Evolutionary conservation across 2,113 vertebrate species (phyloP).

Genomic region (Myrmophylax atrothorax): DNA sequence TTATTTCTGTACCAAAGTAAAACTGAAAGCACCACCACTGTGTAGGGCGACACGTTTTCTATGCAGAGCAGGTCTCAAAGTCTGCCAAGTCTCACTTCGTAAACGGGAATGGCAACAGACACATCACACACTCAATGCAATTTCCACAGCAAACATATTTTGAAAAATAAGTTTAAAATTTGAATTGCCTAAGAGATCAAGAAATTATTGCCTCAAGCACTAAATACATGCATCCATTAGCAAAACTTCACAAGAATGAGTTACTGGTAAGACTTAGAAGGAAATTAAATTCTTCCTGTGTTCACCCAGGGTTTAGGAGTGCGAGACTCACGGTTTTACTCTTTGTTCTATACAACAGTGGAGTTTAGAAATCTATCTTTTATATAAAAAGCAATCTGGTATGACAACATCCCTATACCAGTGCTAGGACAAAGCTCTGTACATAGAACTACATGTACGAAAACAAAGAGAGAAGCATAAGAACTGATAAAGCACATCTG

Average conservation of each 20-base stretch:
- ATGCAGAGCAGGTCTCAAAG: background rate
- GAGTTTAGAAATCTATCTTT: background rate
- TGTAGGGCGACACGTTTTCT: background rate
- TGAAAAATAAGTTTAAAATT: background rate
- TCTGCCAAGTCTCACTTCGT: background rate
- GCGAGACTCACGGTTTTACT: background rate
- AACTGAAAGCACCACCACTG: background rate
- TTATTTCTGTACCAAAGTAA: background rate
- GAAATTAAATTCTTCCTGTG: background rate
- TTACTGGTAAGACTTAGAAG: background rate
- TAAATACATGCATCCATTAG: background rate
- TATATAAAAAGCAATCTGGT: background rate
- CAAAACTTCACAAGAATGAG: background rate
- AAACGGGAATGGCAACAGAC: background rate
- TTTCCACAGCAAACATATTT: background rate
- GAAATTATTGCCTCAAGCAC: background rate
- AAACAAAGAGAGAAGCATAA: background rate
- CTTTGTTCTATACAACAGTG: background rate
- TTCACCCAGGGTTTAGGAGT: background rate
- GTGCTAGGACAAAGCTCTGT: background rate
- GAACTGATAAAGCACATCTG: background rate
- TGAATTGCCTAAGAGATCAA: background rate
- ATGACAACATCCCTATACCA: background rate
- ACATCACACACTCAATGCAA: background rate
- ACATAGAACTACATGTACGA: background rate